Evolutionary conservation across 2,888 invertebrate species (phyloP).

Genomic region (Cremastobaeus sp.): DNA sequence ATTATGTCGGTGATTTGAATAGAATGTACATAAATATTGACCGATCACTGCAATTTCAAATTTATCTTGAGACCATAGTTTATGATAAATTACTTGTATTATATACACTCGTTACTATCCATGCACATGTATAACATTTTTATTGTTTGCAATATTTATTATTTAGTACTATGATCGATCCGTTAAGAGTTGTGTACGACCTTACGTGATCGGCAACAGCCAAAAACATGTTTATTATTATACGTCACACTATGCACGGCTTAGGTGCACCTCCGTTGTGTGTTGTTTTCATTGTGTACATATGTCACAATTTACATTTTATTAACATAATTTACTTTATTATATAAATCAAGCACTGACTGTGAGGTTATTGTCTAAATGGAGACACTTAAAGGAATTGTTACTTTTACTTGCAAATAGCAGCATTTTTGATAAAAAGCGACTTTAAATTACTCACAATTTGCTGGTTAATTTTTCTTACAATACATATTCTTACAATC

Average conservation of each 20-base stretch:
- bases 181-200: slow-evolving; percentile 47
- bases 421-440: too few relatives aligned
- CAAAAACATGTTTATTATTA: slow-evolving; percentile 54
- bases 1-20: neutral
- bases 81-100: neutral
- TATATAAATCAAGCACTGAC: slow-evolving; percentile 12
- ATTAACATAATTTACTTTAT: too few relatives aligned
- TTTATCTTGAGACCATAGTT: too few relatives aligned
- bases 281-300: slow-evolving; percentile 59
- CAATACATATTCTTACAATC: slow-evolving; percentile 16
- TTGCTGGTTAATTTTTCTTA: too few relatives aligned
- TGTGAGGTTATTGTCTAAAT: too few relatives aligned
- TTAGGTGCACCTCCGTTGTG: slow-evolving; percentile 62
- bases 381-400: too few relatives aligned
- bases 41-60: neutral
- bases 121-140: slow-evolving; percentile 30
- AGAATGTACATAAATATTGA: neutral
- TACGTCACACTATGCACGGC: slow-evolving; percentile 59
- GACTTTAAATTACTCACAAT: too few relatives aligned
- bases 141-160: slow-evolving; percentile 40
- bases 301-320: slow-evolving; percentile 49
- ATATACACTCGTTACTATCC: slow-evolving; percentile 26
- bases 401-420: too few relatives aligned
- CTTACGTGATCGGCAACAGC: slow-evolving; percentile 47
- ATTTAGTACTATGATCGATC: slow-evolving; percentile 56